These are phyloP conservation scores for Saimiri boliviensis DNA, from an alignment of 2,113 vertebrate genomes.

Conservation along the genomic window DNA sequence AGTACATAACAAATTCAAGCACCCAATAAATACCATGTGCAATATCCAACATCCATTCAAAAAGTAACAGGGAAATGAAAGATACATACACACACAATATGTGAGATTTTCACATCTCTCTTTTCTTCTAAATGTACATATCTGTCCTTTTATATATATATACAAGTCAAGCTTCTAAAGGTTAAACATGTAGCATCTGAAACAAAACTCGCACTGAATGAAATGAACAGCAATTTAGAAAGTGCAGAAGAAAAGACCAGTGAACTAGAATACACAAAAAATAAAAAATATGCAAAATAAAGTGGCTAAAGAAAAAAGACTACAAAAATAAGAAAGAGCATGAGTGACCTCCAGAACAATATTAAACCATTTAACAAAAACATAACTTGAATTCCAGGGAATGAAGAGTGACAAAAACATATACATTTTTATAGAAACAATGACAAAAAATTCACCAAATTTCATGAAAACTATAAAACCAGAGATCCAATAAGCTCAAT, in stretches of 20 bases:
- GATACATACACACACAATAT: not conserved
- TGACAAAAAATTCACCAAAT: not conserved
- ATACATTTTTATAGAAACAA: not conserved
- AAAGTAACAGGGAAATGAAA: not conserved
- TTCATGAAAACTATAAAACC: not conserved
- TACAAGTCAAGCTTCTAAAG: not conserved
- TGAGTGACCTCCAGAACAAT: not conserved
- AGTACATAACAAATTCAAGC: not conserved
- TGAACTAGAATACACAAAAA: not conserved
- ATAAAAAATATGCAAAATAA: slow-evolving; percentile 17
- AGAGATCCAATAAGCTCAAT: not conserved
- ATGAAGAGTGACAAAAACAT: not conserved
- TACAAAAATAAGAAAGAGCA: not conserved
- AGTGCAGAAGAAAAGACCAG: not conserved
- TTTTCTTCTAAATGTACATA: not conserved
- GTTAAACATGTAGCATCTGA: not conserved
- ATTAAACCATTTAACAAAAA: not conserved
- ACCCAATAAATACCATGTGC: not conserved
- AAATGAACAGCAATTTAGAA: slow-evolving; percentile 5
- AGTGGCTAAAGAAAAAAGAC: not conserved
- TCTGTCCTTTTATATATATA: not conserved
- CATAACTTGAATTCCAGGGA: not conserved
- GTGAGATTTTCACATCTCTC: not conserved
- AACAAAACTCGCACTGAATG: not conserved
- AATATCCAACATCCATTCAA: not conserved